Evolutionary conservation across 2,888 invertebrate genomes (phyloP).

Genomic region (Apotomis turbidana): DNA sequence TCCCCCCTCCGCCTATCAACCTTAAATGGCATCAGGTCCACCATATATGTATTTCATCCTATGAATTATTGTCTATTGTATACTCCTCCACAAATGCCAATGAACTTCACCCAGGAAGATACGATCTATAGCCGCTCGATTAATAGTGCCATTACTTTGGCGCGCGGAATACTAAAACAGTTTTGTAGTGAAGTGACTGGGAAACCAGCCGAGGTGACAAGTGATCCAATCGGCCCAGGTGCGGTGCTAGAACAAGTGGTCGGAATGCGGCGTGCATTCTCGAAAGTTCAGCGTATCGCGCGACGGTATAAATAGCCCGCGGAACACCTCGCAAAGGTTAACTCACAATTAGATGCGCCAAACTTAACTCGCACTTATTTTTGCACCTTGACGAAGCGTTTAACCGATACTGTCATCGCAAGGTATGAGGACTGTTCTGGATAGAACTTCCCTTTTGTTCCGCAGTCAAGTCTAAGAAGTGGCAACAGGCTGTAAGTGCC

Average conservation of each 20-base stretch:
- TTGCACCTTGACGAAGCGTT: constrained; percentile 56
- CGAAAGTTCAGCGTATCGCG: constrained; percentile 56
- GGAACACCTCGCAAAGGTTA: constrained; percentile 75
- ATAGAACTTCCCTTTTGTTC: not conserved
- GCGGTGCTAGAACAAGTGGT: constrained; percentile 40
- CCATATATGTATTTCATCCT: constrained; percentile 23
- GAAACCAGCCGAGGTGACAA: constrained; percentile 4
- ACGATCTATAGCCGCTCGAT: constrained; percentile 12
- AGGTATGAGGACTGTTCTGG: not conserved
- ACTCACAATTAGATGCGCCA: constrained; percentile 73
- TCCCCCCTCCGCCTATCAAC: constrained; percentile 23
- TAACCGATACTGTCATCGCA: constrained; percentile 44
- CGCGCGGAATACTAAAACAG: constrained; percentile 2
- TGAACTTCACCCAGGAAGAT: constrained; percentile 30
- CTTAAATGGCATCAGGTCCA: constrained; percentile 19
- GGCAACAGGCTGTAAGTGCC: too few species aligned
- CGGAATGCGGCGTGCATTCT: constrained; percentile 60
- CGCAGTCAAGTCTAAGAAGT: too few species aligned
- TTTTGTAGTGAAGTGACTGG: not conserved
- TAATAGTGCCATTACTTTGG: constrained; percentile 1
- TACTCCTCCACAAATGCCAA: constrained; percentile 24
- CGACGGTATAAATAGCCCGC: constrained; percentile 65
- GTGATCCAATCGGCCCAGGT: constrained; percentile 41
- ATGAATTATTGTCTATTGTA: constrained; percentile 34
- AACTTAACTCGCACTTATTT: constrained; percentile 79